Conservation (phyloP, 2,888 invertebrate genomes). For the Phymatocera aterrima region DNA sequence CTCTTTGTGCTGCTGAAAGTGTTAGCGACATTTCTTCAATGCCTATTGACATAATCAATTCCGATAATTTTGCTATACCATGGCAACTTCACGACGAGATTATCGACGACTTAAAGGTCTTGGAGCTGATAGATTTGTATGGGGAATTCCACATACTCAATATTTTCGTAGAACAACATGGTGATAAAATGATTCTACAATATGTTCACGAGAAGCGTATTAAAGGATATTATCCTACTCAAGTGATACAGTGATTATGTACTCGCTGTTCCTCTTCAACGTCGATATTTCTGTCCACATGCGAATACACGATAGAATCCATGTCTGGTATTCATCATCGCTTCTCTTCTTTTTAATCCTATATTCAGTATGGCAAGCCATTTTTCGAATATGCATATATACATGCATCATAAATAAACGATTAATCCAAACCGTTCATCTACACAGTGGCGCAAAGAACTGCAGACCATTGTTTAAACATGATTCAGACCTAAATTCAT, state of each 20-base stretch:
- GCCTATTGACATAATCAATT: background rate
- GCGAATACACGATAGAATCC: background rate
- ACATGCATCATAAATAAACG: too few relatives aligned
- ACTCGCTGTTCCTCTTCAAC: background rate
- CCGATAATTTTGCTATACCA: background rate
- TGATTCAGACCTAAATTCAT: background rate
- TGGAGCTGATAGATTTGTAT: background rate
- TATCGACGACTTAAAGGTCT: background rate
- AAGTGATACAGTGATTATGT: background rate
- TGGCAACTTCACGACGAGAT: background rate
- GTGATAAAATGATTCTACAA: background rate
- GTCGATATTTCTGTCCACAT: background rate
- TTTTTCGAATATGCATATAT: background rate
- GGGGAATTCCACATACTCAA: background rate
- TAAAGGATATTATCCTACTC: slow-evolving; percentile 4
- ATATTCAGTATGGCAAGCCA: background rate
- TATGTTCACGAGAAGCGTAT: background rate
- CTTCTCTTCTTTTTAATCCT: slow-evolving; percentile 8
- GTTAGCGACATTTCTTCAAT: background rate
- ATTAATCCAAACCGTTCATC: background rate
- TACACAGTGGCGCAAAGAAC: background rate
- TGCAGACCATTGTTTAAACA: too few relatives aligned
- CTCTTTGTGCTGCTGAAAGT: background rate
- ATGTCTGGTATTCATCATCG: slow-evolving; percentile 6
- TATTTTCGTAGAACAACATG: background rate